Base-by-base conservation (phyloP, 2,888 invertebrate species). In the Drosophila phalerata region DNA sequence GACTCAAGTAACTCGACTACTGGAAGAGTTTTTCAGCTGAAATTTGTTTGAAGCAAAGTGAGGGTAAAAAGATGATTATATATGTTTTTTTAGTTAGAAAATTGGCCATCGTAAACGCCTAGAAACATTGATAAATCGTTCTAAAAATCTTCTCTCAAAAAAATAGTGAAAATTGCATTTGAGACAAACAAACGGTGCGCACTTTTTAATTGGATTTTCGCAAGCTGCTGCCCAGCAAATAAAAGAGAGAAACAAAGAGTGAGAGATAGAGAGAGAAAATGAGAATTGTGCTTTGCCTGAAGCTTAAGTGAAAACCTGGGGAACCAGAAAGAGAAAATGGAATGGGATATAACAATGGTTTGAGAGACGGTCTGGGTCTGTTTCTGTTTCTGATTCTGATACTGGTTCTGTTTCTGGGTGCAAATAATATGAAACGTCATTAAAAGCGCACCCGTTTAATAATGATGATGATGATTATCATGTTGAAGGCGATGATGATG, bases 151-250 rank as follows among this genome's bases (percentile, higher is more conserved):
- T 4, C 19, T 5, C n/a, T n/a, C 42, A 9, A 32, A 67, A 11
- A 37, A 80, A 81, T 86, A 78, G 80, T 79, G 79, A 85, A 85
- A 85, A 78, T 82, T 80, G 63, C 76, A 71, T 84, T 86, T 64
- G 69, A 73, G 58, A 37, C 49, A 86, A 87, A 73, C 69, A 73
- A 68, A 60, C 65, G 73, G 72, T 74, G 77, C 72, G 69, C 71
- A 79, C 49, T 76, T 90, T 88, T 90, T 89, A 89, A 89, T 89
- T 89, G 89, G 89, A 89, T 89, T 89, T 90, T 67, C 61, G 72
- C 73, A 75, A 57, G n/a, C 13, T 22, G 40, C 6, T 25, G 37
- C 37, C 22, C 25, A 37, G 49, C 47, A 40, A 53, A 37, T 37
- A 13, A 32, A n/a, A 28, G 38, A 25, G 19, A 42, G 15, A 56